A percentile compares a stretch with the other conserved stretches of the same genome.
phyloP scores from a whole-genome alignment of 1,140 invertebrate genomes.

The Drosophila sp. region DNA sequence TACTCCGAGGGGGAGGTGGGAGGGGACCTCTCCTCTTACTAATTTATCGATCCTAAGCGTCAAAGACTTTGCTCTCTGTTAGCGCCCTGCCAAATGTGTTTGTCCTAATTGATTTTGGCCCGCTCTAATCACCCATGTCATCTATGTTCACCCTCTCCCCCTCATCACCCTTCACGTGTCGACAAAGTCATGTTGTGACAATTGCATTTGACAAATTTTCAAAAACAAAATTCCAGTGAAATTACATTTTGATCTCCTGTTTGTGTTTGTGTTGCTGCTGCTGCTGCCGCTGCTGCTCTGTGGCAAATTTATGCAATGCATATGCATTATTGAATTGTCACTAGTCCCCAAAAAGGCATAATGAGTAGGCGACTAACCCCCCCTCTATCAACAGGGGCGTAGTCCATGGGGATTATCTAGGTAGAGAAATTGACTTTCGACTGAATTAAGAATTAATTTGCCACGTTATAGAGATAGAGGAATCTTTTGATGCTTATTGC shows the following conservation, averaged over 20 bases:
- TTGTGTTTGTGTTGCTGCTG: neutral
- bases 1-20: neutral
- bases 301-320: conserved; percentile 29
- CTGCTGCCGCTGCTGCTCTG: neutral
- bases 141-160: neutral
- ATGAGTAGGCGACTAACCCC: neutral
- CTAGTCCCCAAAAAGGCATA: neutral
- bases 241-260: conserved; percentile 57
- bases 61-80: conserved; percentile 28
- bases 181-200: conserved; percentile 46
- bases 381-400: neutral
- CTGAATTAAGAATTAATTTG: too few relatives aligned
- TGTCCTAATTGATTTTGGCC: conserved; percentile 66
- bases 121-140: conserved; percentile 13
- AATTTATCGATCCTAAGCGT: conserved; percentile 68
- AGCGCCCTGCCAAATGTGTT: conserved; percentile 63
- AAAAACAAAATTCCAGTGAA: conserved; percentile 51
- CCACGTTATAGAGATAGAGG: too few relatives aligned
- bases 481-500: too few relatives aligned
- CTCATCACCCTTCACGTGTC: neutral
- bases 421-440: neutral
- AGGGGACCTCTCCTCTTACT: conserved; percentile 10
- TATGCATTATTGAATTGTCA: conserved; percentile 34
- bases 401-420: neutral
- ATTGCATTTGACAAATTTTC: conserved; percentile 71